These are phyloP conservation scores for Agrochola macilenta DNA, from an alignment of 2,888 invertebrate genomes.

Conservation along the genomic window DNA sequence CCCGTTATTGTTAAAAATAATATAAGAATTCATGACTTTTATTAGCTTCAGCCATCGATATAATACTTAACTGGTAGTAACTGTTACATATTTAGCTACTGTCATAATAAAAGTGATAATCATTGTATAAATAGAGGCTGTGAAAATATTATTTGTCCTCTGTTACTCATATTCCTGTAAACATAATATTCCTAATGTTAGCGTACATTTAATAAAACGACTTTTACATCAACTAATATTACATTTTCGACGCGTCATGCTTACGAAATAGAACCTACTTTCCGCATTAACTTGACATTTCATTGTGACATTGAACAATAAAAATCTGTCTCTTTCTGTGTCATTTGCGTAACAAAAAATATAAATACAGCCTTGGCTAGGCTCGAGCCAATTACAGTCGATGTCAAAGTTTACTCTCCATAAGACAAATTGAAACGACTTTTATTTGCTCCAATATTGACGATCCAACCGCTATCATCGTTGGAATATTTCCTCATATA, in stretches of 20 bases:
- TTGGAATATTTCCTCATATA: slow-evolving; percentile 36
- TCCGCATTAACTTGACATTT: slow-evolving; percentile 35
- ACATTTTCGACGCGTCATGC: slow-evolving; percentile 21
- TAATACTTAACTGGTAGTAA: neutral
- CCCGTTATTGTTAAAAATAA: no score
- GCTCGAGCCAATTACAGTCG: slow-evolving; percentile 30
- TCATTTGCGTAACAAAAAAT: slow-evolving; percentile 39
- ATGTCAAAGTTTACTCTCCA: slow-evolving; percentile 40
- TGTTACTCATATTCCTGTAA: no score
- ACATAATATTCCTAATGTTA: neutral
- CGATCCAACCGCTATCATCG: slow-evolving; percentile 7
- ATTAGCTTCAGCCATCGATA: neutral
- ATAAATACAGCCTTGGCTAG: slow-evolving; percentile 46
- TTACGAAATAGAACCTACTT: slow-evolving; percentile 22
- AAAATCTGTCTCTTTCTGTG: slow-evolving; percentile 32
- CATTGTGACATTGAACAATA: slow-evolving; percentile 47
- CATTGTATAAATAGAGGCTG: neutral
- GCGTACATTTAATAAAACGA: neutral
- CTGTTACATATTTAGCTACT: neutral
- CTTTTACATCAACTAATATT: neutral
- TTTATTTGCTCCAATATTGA: slow-evolving; percentile 18
- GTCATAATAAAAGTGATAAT: neutral
- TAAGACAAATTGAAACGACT: slow-evolving; percentile 21
- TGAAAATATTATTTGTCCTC: neutral
- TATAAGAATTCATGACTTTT: neutral